phyloP scores from a whole-genome alignment of 2,888 invertebrate genomes.

The Drosophila ustulata region DNA sequence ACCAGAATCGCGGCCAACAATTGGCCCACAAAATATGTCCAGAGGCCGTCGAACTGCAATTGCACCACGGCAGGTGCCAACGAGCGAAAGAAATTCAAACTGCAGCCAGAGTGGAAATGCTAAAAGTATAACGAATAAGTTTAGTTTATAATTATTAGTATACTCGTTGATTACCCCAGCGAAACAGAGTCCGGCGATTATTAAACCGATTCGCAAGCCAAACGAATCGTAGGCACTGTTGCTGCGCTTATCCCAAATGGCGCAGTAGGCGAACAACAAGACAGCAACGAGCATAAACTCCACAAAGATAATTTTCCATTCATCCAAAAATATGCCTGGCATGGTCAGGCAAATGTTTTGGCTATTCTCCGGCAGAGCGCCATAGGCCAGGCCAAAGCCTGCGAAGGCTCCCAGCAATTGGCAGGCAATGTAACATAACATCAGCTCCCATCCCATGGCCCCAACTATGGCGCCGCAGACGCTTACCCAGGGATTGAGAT shows the following conservation, averaged over 20 bases:
- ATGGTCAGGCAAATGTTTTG: conserved; percentile 6
- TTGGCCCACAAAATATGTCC: conserved; percentile 36
- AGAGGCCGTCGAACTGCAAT: conserved; percentile 4
- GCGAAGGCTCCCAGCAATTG: conserved; percentile 37
- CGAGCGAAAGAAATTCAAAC: conserved; percentile 44
- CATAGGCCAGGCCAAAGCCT: conserved; percentile 22
- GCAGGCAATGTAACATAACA: conserved; percentile 37
- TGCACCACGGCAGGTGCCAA: conserved; percentile 11
- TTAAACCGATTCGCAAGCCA: conserved; percentile 41
- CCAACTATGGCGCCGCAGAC: conserved; percentile 32
- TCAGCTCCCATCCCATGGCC: conserved; percentile 34
- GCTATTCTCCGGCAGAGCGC: neutral
- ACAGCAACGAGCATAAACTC: conserved; percentile 18
- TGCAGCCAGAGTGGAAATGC: conserved; percentile 14
- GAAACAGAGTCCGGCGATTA: conserved; percentile 10
- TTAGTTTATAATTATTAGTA: neutral
- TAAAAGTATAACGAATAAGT: neutral
- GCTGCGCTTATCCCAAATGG: conserved; percentile 46
- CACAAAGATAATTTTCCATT: conserved; percentile 14
- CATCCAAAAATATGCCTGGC: neutral
- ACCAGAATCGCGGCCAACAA: neutral
- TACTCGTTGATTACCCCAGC: conserved; percentile 22
- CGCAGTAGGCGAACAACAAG: conserved; percentile 37
- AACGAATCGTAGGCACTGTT: conserved; percentile 20
- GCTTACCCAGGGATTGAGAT: conserved; percentile 52